These are phyloP conservation scores for Apocrypta bakeri DNA, from an alignment of 1,140 invertebrate genomes.

Conservation along the genomic window DNA sequence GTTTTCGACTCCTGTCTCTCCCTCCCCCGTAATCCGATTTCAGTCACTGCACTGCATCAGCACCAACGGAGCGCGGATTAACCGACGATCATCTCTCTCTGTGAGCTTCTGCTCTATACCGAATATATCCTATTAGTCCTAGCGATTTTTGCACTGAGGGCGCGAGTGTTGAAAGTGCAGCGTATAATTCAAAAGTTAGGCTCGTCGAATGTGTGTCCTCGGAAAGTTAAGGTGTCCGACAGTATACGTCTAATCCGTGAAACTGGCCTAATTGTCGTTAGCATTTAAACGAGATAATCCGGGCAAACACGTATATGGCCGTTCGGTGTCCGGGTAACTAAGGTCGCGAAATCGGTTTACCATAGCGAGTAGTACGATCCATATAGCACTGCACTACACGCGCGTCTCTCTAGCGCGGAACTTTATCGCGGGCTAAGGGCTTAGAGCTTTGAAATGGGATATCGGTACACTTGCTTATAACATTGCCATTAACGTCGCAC, in stretches of 20 bases:
- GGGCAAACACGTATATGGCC: constrained; percentile 65
- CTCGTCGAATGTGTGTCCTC: background rate
- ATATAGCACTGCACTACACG: constrained; percentile 54
- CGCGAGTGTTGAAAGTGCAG: constrained; percentile 32
- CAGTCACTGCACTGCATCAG: background rate
- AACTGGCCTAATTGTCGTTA: constrained; percentile 68
- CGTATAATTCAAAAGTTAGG: constrained; percentile 13
- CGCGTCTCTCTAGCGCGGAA: constrained; percentile 51
- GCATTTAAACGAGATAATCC: constrained; percentile 64
- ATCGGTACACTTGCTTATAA: constrained; percentile 43
- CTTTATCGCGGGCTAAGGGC: constrained; percentile 44
- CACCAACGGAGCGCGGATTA: no score
- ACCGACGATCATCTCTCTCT: constrained; percentile 16
- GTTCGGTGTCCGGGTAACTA: constrained; percentile 70
- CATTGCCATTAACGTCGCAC: constrained; percentile 46
- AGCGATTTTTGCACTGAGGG: background rate
- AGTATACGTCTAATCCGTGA: constrained; percentile 60
- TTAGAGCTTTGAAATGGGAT: constrained; percentile 56
- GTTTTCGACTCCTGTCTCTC: constrained; percentile 3
- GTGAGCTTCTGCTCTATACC: background rate
- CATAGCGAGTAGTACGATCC: constrained; percentile 58
- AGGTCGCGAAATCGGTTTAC: constrained; percentile 69
- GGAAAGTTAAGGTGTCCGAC: background rate
- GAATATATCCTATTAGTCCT: background rate
- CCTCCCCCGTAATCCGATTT: constrained; percentile 29